A percentile compares a stretch with the other conserved stretches of the same genome.
phyloP scores from a whole-genome alignment of 2,113 vertebrate species.

The Lycocorax pyrrhopterus region DNA sequence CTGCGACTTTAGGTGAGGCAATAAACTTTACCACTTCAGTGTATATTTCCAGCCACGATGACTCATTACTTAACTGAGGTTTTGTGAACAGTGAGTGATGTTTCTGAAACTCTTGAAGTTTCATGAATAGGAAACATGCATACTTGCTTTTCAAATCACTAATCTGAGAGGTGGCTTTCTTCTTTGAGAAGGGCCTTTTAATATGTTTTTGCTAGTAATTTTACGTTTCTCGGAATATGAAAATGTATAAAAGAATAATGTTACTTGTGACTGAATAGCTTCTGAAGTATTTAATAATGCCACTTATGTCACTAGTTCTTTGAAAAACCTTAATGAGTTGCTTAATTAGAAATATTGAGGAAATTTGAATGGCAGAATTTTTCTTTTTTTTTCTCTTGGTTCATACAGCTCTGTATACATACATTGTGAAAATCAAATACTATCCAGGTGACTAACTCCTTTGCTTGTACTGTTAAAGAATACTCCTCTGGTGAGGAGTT shows the following conservation, averaged over 20 bases:
- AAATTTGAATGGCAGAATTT: background rate
- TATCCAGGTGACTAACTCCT: background rate
- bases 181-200: conserved; percentile 21
- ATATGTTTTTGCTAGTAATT: conserved; percentile 16
- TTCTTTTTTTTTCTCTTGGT: background rate
- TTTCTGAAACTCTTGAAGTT: conserved; percentile 45
- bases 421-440: background rate
- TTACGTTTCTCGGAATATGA: conserved; percentile 17
- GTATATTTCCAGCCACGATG: background rate
- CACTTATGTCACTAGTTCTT: conserved; percentile 4
- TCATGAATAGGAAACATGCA: conserved; percentile 17
- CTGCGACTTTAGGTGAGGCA: background rate
- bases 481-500: background rate
- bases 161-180: conserved; percentile 38
- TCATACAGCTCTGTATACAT: background rate
- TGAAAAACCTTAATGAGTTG: conserved; percentile 23
- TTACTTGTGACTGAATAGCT: conserved; percentile 23
- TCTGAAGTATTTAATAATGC: conserved; percentile 43
- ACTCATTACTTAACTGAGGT: background rate
- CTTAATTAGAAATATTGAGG: conserved; percentile 29
- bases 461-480: background rate
- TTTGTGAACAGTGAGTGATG: conserved; percentile 16
- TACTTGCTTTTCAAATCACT: conserved; percentile 32
- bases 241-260: conserved; percentile 33
- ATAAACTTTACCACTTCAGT: background rate